Evolutionary conservation across 2,797 vertebrate species (phyloP).

Genomic region (Pantherophis alleghaniensis): DNA sequence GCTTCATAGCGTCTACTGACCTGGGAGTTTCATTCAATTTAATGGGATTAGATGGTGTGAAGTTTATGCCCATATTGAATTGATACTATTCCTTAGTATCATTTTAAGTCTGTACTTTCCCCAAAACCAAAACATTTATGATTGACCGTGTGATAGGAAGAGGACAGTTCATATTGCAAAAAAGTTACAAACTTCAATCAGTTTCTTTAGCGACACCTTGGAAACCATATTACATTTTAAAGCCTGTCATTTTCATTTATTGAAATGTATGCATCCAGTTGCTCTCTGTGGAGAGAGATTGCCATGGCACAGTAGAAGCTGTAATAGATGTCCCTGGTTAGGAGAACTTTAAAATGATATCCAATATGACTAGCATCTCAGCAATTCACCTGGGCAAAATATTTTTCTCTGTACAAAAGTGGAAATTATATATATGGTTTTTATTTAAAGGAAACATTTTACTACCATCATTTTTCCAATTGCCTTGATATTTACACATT

Average conservation of each 20-base stretch:
- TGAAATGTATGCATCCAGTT: slow-evolving; percentile 12
- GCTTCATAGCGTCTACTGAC: background rate
- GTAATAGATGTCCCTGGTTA: slow-evolving; percentile 17
- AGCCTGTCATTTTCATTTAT: slow-evolving; percentile 38
- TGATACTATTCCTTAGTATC: slow-evolving; percentile 43
- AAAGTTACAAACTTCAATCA: background rate
- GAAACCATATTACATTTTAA: slow-evolving; percentile 41
- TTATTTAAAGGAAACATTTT: slow-evolving; percentile 44
- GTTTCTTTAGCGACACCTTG: slow-evolving; percentile 9
- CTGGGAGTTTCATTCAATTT: background rate
- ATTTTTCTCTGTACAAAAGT: slow-evolving; percentile 37
- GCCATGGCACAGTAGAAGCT: slow-evolving; percentile 4
- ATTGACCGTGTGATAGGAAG: background rate
- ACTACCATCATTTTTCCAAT: slow-evolving; percentile 42
- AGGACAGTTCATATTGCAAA: slow-evolving; percentile 29
- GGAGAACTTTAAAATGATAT: slow-evolving; percentile 16
- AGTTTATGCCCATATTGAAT: background rate
- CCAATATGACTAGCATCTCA: slow-evolving; percentile 34
- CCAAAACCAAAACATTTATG: slow-evolving; percentile 10
- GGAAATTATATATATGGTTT: slow-evolving; percentile 19
- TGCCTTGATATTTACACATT: slow-evolving; percentile 53
- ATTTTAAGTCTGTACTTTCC: slow-evolving; percentile 30
- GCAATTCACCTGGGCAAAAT: slow-evolving; percentile 42
- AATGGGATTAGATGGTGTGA: background rate
- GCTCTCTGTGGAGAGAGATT: slow-evolving; percentile 22